These are phyloP conservation scores for Hozukius guyotensis DNA, from an alignment of 2,797 vertebrate genomes.

Conservation along the genomic window DNA sequence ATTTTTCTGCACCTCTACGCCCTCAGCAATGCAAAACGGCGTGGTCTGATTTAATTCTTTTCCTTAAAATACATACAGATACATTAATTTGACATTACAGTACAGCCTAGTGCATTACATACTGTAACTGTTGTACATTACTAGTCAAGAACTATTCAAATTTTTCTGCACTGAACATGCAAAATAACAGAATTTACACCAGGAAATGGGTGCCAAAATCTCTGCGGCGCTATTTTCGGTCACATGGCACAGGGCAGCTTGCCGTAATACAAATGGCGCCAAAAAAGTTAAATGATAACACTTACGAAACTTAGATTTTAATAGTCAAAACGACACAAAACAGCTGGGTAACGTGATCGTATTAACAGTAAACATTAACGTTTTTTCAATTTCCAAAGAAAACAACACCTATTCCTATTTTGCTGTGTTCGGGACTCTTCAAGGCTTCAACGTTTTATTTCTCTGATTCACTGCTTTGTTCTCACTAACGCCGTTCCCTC, in stretches of 20 bases:
- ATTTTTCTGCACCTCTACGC: background rate
- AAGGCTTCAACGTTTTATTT: too few species aligned
- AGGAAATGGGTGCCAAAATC: background rate
- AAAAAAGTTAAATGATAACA: background rate
- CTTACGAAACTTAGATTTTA: background rate
- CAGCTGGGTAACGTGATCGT: background rate
- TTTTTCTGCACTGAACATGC: background rate
- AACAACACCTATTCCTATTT: background rate
- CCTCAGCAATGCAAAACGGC: background rate
- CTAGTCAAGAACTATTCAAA: background rate
- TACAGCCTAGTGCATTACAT: background rate
- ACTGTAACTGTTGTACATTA: background rate
- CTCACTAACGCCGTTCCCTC: too few species aligned
- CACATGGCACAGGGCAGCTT: background rate
- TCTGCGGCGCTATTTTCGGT: rapidly evolving
- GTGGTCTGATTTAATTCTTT: background rate
- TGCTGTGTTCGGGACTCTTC: too few species aligned
- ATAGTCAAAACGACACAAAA: background rate
- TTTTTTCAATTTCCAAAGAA: background rate
- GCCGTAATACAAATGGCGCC: background rate
- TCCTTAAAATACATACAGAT: background rate
- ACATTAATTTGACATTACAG: background rate
- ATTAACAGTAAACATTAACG: background rate
- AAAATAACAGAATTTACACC: background rate
- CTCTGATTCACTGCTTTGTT: too few species aligned